These are phyloP conservation scores for Pocota personata DNA, from an alignment of 2,888 invertebrate species.

Conservation along the genomic window DNA sequence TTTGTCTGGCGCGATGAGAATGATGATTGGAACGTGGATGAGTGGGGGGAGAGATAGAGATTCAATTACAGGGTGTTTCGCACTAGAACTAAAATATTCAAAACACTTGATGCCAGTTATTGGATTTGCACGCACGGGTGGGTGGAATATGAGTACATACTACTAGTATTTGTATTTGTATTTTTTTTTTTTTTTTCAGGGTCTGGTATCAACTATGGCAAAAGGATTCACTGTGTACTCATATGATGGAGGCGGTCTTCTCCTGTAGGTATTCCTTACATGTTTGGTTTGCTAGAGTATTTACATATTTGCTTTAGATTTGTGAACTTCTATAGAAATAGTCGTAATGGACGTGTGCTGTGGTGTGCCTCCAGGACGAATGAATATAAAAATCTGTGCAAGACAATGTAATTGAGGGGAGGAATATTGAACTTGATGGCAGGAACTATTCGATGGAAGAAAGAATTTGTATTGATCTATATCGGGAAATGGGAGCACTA, in stretches of 20 bases:
- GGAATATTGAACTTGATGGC: background rate
- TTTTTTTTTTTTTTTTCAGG: background rate
- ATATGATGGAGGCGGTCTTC: background rate
- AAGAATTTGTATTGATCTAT: background rate
- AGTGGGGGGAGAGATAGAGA: slow-evolving; percentile 29
- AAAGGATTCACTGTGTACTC: background rate
- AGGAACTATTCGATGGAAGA: background rate
- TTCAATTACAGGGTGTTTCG: slow-evolving; percentile 72
- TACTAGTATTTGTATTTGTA: background rate
- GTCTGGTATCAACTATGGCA: background rate
- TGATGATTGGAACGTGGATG: background rate
- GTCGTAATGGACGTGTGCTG: background rate
- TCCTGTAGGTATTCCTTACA: background rate
- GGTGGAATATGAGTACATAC: slow-evolving; percentile 56
- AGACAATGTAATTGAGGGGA: slow-evolving; percentile 16
- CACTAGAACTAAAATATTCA: slow-evolving; percentile 72
- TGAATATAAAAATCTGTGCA: slow-evolving; percentile 11
- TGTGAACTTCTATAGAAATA: background rate
- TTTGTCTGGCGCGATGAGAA: slow-evolving; percentile 44
- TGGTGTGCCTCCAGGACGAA: background rate
- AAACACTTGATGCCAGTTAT: slow-evolving; percentile 73
- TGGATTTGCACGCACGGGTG: slow-evolving; percentile 52
- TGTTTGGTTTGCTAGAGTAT: background rate
- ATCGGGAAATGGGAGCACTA: background rate
- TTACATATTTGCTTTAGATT: background rate